Evolutionary conservation across 2,888 invertebrate species (phyloP).

Genomic region (Nematopogon swammerdamellus): DNA sequence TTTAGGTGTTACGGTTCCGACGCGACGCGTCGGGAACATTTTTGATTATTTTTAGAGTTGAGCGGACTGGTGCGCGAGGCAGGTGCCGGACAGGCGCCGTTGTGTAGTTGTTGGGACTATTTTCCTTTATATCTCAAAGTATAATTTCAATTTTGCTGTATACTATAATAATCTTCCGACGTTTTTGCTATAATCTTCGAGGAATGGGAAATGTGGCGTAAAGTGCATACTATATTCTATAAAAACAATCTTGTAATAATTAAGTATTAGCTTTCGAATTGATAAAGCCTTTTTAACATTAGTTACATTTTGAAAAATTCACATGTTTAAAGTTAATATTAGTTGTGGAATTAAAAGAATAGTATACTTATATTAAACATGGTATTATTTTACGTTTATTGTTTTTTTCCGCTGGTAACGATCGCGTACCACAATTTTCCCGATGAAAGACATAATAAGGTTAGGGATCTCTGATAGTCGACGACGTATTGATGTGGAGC

Average conservation of each 20-base stretch:
- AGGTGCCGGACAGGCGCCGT: neutral
- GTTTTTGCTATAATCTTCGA: neutral
- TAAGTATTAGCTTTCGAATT: conserved; percentile 55
- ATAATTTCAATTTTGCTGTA: neutral
- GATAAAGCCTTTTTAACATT: conserved; percentile 54
- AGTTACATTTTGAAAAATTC: conserved; percentile 48
- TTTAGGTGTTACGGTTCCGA: neutral
- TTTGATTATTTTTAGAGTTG: neutral
- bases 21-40: conserved; percentile 2
- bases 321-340: conserved; percentile 43
- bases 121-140: neutral
- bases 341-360: conserved; percentile 48
- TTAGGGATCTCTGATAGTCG: conserved; percentile 29
- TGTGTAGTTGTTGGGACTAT: neutral
- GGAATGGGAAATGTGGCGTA: neutral
- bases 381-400: conserved; percentile 47
- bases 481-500: conserved; percentile 17
- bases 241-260: conserved; percentile 53
- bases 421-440: conserved; percentile 44
- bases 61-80: neutral
- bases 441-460: conserved; percentile 49
- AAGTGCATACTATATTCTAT: neutral
- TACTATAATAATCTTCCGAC: neutral
- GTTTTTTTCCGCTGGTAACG: conserved; percentile 44
- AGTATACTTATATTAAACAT: conserved; percentile 27